phyloP scores from a whole-genome alignment of 2,888 invertebrate species.

The Idaea biselata region DNA sequence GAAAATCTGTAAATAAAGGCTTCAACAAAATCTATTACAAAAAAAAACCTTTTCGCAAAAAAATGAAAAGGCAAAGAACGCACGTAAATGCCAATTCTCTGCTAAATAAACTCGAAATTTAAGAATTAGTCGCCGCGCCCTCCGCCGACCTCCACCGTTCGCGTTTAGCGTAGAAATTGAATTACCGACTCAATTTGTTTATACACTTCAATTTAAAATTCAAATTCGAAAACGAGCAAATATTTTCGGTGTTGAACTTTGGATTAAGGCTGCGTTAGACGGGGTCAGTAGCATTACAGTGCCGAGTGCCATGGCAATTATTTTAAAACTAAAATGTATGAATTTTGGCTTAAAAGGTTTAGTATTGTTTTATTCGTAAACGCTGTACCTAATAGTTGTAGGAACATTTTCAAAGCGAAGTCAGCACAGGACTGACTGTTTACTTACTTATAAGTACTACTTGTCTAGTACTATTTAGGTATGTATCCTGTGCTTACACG shows the following conservation, averaged over 20 bases:
- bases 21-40: background rate
- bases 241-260: slow-evolving; percentile 13
- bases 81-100: background rate
- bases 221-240: slow-evolving; percentile 30
- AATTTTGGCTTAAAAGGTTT: too few species aligned
- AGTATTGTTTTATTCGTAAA: too few species aligned
- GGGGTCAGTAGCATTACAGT: too few species aligned
- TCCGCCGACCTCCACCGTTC: background rate
- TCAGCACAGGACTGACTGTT: too few species aligned
- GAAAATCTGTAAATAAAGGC: too few species aligned
- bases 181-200: slow-evolving; percentile 28
- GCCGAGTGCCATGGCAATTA: too few species aligned
- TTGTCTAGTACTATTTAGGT: too few species aligned
- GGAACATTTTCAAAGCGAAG: too few species aligned
- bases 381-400: too few species aligned
- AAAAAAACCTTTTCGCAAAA: background rate
- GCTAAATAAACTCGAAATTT: slow-evolving; percentile 14
- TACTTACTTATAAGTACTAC: too few species aligned
- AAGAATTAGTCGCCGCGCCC: background rate
- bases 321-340: too few species aligned
- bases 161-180: slow-evolving; percentile 10
- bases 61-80: background rate
- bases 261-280: background rate
- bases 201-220: slow-evolving; percentile 35
- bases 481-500: too few species aligned